Evolutionary conservation across 2,797 vertebrate species (phyloP), one percentile per base, ranked within the genome.

Genomic region (Galago senegalensis): DNA sequence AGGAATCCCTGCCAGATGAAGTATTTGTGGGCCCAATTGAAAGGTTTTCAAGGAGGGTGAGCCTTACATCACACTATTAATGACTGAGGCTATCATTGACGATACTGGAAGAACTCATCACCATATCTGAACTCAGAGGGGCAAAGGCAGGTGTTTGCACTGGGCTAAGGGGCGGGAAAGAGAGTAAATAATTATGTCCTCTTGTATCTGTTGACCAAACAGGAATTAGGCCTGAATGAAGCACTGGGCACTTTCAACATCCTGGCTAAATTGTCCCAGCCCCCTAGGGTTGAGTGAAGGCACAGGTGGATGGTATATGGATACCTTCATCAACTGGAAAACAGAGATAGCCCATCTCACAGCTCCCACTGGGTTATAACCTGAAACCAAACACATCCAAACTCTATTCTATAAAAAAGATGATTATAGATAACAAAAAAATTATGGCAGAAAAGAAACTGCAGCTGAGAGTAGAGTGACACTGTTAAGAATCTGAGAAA

Each of bases 181-280:
- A 13, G 4, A 9, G n/a, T 4, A 20, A 11, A 31, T 3, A 37
- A 14, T 34, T 10, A 27, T 34, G 5, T 16, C 75, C 10, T 18
- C 40, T 23, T 7, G 0, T 29, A 9, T 34, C 20, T 18, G 1
- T 21, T n/a, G 14, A 53, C 29, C 3, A 14, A 53, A 10, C 56
- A 60, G 31, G 34, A 53, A 37, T 14, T 75, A 9, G n/a, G 34
- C 16, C 9, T 67, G 17, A 46, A 5, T 1, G 1, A 31, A 13
- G 46, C 20, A 58, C 29, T 49, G 40, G 75, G 14, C 10, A 69
- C 27, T 34, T 20, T 80, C n/a, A 85, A 58, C 10, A 11, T 73
- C 37, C 46, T 27, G 34, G 46, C 7, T 65, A 3, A 23, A 18
- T 56, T 37, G 21, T 37, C 40, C 49, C 34, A 34, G 21, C 46